Percentiles rank a stretch among this genome's conserved stretches.
Conservation (phyloP, 2,797 vertebrate species). For the Syncerus caffer region DNA sequence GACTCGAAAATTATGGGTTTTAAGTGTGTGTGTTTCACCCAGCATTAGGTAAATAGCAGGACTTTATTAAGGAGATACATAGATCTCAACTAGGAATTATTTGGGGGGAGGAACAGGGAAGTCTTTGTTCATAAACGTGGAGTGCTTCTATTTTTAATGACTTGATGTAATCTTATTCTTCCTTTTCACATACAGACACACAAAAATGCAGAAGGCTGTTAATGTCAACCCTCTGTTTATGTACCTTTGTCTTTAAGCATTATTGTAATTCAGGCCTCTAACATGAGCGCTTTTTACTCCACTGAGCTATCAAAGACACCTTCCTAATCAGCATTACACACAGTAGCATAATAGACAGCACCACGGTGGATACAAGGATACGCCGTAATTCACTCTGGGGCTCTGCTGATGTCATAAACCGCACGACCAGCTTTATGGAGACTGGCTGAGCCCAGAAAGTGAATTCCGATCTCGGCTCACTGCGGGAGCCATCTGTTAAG, state of each 20-base stretch:
- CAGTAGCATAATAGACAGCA: constrained; percentile 56
- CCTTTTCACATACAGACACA: not conserved
- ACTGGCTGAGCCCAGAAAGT: constrained; percentile 65
- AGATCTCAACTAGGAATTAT: constrained; percentile 7
- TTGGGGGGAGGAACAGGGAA: not conserved
- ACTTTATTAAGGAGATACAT: not conserved
- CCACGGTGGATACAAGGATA: constrained; percentile 25
- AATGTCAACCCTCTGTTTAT: constrained; percentile 38
- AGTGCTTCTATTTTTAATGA: constrained; percentile 51
- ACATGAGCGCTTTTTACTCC: constrained; percentile 40
- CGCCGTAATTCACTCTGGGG: constrained; percentile 57
- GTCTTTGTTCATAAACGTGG: constrained; percentile 50
- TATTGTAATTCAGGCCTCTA: constrained; percentile 62
- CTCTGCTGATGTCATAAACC: constrained; percentile 63
- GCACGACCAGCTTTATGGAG: constrained; percentile 61
- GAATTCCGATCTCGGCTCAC: constrained; percentile 63
- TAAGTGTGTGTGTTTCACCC: not conserved
- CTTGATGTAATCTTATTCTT: constrained; percentile 12
- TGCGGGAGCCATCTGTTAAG: constrained; percentile 76
- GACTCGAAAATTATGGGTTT: not conserved
- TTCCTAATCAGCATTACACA: constrained; percentile 70
- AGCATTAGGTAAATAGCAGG: constrained; percentile 5
- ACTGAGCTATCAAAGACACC: constrained; percentile 74
- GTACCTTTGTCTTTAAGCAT: constrained; percentile 61
- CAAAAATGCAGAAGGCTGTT: constrained; percentile 43